A percentile compares a stretch with the other conserved stretches of the same genome.
Evolutionary conservation across 35 echinoderm and acorn worm species (phyloP).

Genomic region (Hemicentrotus pulcherrimus): DNA sequence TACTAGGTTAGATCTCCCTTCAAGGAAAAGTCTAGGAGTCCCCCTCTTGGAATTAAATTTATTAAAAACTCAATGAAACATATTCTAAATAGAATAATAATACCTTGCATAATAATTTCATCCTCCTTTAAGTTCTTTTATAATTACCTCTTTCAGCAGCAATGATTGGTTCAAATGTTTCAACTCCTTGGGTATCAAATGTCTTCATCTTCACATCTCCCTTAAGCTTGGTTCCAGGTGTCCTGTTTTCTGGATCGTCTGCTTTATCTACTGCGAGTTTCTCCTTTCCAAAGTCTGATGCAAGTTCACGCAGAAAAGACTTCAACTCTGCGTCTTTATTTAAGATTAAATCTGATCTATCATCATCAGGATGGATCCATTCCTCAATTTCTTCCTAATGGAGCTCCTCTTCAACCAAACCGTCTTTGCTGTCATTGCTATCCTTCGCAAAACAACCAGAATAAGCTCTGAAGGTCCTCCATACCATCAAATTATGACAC

Average conservation of each 20-base stretch:
- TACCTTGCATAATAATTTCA: too few species aligned
- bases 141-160: background rate
- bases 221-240: background rate
- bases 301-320: constrained; percentile 64
- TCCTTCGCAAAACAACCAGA: background rate
- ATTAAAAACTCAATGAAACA: too few species aligned
- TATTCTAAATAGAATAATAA: too few species aligned
- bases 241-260: background rate
- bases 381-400: constrained; percentile 10
- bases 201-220: background rate
- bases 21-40: too few species aligned
- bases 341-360: constrained; percentile 14
- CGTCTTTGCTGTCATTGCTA: background rate
- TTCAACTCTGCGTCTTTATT: constrained; percentile 63
- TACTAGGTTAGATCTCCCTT: too few species aligned
- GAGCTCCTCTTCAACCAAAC: background rate
- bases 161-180: background rate
- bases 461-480: background rate
- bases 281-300: constrained; percentile 68
- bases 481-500: background rate
- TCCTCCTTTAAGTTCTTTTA: background rate
- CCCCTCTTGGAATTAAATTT: too few species aligned
- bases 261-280: background rate
- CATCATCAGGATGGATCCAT: constrained; percentile 62
- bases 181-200: background rate